Evolutionary conservation across 2,797 vertebrate genomes (phyloP), one percentile per base, ranked within the genome.

Genomic region (Tinamus major): DNA sequence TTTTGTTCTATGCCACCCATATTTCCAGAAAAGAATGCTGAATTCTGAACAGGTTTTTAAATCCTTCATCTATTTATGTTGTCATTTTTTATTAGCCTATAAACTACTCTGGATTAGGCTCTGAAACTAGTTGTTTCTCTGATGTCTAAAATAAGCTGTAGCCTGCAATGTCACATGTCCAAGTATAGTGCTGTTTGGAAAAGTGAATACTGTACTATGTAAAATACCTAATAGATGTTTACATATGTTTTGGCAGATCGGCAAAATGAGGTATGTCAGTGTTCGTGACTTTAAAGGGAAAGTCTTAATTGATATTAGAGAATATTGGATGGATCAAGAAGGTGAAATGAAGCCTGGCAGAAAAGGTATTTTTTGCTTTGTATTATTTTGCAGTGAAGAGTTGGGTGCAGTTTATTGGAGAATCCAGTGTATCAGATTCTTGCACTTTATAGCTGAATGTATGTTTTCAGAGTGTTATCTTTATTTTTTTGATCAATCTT

Each of bases 261-360:
- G 99, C 80, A 99, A 99, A 97, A 99, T 99, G 99, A 98, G 99
- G 59, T 99, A 99, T 14, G 99, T 99, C 91, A 99, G 98, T 29
- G 99, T 99, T 86, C 97, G 99, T 49, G 99, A 99, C 88, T 99
- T 99, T 91, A 99, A 99, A 98, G 99, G 99, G 16, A 99, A 99
- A 97, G 98, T 99, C 87, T 98, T 99, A 96, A 98, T 99, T 93
- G 99, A 99, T 97, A 98, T 99, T 97, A 98, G 99, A 97, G 99
- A 99, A 97, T 99, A 99, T 79, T 99, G 98, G 98, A 98, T 99
- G 98, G 99, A 99, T 97, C 98, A 98, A 63, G 98, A 99, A 90
- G 99, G 99, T 33, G 99, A 99, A 97, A 99, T 99, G 99, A 99
- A 99, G 86, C 99, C 99, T 15, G 99, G 99, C 58, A 99, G 98